Evolutionary conservation across 1,140 invertebrate species (phyloP).

Genomic region (Aphaenogaster floridana): DNA sequence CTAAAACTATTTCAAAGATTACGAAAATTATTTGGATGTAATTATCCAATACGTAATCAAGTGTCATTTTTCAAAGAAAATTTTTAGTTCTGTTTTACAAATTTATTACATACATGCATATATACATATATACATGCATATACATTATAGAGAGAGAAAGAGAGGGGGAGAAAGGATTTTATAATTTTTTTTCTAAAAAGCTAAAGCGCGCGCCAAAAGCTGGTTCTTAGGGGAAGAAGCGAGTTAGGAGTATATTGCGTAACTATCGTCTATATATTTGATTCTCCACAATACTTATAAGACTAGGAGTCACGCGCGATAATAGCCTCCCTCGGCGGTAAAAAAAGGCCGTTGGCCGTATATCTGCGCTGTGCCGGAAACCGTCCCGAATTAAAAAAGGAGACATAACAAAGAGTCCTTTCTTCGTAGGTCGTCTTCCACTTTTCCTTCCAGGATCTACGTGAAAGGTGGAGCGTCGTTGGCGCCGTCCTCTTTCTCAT

Average conservation of each 20-base stretch:
- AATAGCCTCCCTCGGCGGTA: constrained; percentile 14
- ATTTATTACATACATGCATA: background rate
- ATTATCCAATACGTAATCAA: background rate
- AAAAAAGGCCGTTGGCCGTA: constrained; percentile 52
- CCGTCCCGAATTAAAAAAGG: constrained; percentile 65
- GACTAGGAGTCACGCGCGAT: background rate
- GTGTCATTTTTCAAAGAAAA: background rate
- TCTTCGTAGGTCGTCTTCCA: constrained; percentile 54
- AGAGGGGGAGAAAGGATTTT: background rate
- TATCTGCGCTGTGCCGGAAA: constrained; percentile 64
- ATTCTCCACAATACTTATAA: constrained; percentile 4
- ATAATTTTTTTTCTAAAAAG: background rate
- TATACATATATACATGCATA: too few species aligned
- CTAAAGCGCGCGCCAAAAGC: background rate
- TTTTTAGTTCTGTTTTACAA: background rate
- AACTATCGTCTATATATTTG: background rate
- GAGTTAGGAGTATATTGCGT: background rate
- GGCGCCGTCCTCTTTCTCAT: constrained; percentile 37
- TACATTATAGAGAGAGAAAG: background rate
- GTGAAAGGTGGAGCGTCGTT: constrained; percentile 33
- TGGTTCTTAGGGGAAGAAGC: background rate
- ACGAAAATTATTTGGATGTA: background rate
- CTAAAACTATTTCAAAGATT: background rate
- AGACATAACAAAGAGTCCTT: constrained; percentile 69
- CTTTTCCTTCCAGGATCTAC: constrained; percentile 39